Percentiles rank a stretch among this genome's conserved stretches.
Conservation (phyloP, 2,888 invertebrate genomes). For the Ephialtes manifestator region DNA sequence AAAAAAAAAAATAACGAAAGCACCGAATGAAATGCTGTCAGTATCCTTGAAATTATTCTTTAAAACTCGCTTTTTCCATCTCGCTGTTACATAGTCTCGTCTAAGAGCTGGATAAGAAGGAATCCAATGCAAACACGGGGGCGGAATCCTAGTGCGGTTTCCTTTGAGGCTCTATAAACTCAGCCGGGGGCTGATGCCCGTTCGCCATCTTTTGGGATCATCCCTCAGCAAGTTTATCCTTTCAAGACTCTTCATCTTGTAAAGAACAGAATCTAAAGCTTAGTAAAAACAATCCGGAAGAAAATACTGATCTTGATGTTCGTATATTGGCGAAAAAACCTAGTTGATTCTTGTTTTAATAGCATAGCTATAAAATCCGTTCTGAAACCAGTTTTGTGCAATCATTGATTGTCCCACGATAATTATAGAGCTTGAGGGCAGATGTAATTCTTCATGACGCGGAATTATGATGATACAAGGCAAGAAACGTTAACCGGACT, state of each 20-base stretch:
- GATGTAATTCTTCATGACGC: neutral
- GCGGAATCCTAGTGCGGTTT: slow-evolving; percentile 48
- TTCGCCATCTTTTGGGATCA: slow-evolving; percentile 8
- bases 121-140: slow-evolving; percentile 47
- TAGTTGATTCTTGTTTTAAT: neutral
- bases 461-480: neutral
- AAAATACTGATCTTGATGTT: neutral
- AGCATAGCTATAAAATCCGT: neutral
- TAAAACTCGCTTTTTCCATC: too few species aligned
- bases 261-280: neutral
- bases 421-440: neutral
- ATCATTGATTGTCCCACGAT: neutral
- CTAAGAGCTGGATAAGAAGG: slow-evolving; percentile 34
- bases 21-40: neutral
- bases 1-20: neutral
- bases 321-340: neutral
- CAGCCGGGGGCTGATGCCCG: neutral
- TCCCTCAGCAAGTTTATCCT: slow-evolving; percentile 20
- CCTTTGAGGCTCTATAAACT: slow-evolving; percentile 37
- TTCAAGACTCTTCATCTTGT: neutral
- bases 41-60: neutral
- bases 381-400: neutral
- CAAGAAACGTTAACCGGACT: neutral
- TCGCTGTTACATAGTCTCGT: slow-evolving; percentile 3
- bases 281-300: neutral